phyloP scores from a whole-genome alignment of 2,113 vertebrate genomes.

The Chloropsis hardwickii region DNA sequence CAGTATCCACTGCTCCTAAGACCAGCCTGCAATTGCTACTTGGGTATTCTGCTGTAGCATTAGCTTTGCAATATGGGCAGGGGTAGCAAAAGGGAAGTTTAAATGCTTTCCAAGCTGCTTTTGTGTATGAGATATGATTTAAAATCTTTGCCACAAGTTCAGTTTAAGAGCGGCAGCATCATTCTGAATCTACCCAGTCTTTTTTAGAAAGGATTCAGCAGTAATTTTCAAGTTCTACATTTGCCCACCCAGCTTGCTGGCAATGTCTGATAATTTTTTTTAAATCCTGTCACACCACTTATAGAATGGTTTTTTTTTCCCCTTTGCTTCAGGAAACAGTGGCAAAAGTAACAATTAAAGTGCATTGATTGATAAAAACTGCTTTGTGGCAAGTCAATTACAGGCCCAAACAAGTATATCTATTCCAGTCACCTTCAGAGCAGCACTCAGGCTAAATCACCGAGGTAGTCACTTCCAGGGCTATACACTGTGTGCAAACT shows the following conservation, averaged over 20 bases:
- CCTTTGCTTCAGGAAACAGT: background rate
- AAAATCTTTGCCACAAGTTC: background rate
- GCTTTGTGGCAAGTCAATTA: background rate
- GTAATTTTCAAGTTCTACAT: background rate
- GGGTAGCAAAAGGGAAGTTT: background rate
- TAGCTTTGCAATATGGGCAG: background rate
- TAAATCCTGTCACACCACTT: background rate
- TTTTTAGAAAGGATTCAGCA: background rate
- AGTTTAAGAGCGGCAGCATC: background rate
- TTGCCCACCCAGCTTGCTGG: background rate
- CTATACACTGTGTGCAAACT: background rate
- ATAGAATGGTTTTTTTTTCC: background rate
- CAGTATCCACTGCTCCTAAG: background rate
- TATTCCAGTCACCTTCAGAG: background rate
- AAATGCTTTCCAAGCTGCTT: background rate
- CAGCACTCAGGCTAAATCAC: background rate
- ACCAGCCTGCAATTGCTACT: background rate
- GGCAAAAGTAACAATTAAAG: background rate
- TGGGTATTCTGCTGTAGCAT: background rate
- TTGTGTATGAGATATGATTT: background rate
- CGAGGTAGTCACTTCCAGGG: background rate
- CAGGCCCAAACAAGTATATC: background rate
- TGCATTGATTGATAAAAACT: background rate
- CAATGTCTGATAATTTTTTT: background rate
- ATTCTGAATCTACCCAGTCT: background rate